Evolutionary conservation across 2,113 vertebrate species (phyloP).

Genomic region (Poicephalus meyeri): DNA sequence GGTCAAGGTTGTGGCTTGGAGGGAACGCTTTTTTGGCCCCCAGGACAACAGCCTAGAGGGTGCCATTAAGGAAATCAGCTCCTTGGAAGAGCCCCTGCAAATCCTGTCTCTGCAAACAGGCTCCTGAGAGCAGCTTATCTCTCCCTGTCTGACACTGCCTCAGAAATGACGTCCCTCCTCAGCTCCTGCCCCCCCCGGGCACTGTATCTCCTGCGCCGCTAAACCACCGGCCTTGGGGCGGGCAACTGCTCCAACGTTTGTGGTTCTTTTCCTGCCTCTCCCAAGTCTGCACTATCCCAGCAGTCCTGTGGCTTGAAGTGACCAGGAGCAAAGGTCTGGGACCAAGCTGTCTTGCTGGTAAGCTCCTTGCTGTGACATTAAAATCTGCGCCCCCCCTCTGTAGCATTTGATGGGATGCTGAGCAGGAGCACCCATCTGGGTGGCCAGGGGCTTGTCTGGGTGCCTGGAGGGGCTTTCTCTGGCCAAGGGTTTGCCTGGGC

Average conservation of each 20-base stretch:
- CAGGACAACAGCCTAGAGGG: fast-evolving
- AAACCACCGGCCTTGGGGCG: fast-evolving
- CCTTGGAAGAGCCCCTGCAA: not conserved
- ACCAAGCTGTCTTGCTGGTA: conserved; percentile 10
- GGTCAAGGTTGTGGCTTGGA: not conserved
- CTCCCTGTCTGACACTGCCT: not conserved
- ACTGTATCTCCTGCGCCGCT: not conserved
- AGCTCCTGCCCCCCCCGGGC: not conserved
- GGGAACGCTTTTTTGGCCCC: not conserved
- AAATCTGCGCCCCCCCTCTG: too few relatives aligned
- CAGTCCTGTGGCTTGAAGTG: not conserved
- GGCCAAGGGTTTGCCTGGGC: not conserved
- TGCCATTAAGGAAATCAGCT: not conserved
- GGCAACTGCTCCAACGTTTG: not conserved
- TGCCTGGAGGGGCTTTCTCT: not conserved
- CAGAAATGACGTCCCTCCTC: not conserved
- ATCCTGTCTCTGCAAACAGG: not conserved
- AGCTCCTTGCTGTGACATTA: not conserved
- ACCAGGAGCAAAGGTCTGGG: not conserved
- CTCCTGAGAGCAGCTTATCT: conserved; percentile 22
- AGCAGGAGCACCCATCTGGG: not conserved
- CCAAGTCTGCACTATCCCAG: not conserved
- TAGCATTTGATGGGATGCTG: not conserved
- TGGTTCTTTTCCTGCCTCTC: not conserved
- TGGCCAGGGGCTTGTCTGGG: not conserved